Evolutionary conservation across 2,888 invertebrate species (phyloP), one percentile per base, ranked within the genome.

Genomic region (Lepidochitona cinerea): DNA sequence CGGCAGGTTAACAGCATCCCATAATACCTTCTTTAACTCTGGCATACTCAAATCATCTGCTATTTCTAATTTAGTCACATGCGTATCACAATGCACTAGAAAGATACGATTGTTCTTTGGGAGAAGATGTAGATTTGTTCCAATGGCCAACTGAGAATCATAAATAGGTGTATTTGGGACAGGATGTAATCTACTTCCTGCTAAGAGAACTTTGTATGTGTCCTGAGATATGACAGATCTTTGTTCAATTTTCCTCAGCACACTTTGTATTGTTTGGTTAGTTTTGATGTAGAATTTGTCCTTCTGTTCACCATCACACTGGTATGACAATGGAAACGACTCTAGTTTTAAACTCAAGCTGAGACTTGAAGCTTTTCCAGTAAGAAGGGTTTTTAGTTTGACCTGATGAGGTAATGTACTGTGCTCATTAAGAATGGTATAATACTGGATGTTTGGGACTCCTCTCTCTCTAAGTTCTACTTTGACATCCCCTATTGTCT

Each of bases 271-370:
- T 14, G 83, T 81, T 73, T 83, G 82, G 69, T 83, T 80, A 54
- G 79, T 80, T 67, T 84, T 79, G 1, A 81, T 85, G 77, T 86
- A 86, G 70, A 87, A 85, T 26, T 83, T 74, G 36, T 12, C 18
- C 18, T 41, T 18, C 41, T 41, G 41, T 12, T 82, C 83, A 64
- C 84, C 81, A 12, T 81, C 81, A 33, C 81, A 78, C 72, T 86
- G 87, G 59, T 85, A 78, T 73, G 83, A 86, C 1, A 86, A 75
- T 9, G 85, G 85, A 73, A 83, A 87, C 49, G 79, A 77, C 52
- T 83, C 81, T n/a, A 86, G 80, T 54, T 84, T 83, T 49, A 86
- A 78, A 33, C 77, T 73, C 3, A 87, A 74, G 37, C 29, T 59
- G 12, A 59, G 59, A 26, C 32, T 59, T 9, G 32, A 14, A 12